Evolutionary conservation across 2,113 vertebrate genomes (phyloP), one percentile per base, ranked within the genome.

Genomic region (Neodontobutis hainanensis): DNA sequence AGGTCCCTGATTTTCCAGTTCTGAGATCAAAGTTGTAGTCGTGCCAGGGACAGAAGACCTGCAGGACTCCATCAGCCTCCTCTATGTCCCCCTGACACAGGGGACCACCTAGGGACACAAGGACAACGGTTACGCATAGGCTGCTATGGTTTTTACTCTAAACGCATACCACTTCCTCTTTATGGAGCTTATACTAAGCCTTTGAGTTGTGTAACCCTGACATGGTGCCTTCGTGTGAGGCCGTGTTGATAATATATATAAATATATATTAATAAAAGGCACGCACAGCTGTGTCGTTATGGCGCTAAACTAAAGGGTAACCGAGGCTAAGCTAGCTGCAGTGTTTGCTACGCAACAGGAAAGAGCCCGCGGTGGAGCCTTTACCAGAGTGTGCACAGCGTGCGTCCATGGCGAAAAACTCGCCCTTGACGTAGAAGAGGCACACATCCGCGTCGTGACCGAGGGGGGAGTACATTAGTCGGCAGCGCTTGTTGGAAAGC

Each of bases 1-100:
- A 88, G 7, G 88, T 74, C 34, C 87, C 87, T 32, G 92, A 93
- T 55, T 16, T 73, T 27, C 92, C 91, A 2, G 91, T 92, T 46
- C 87, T 88, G 60, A 93, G 88, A 61, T 91, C 83, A 75, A 92
- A 93, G 71, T 89, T 72, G 64, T 92, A 92, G 67, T 93, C 91
- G 12, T 93, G 92, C 92, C 92, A 93, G 40, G 92, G 92, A 48
- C 92, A 93, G 80, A 92, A 90, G 48, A 93, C 92, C 72, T 82
- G 76, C 61, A 93, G 84, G 70, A 89, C 75, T 2, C 87, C 90
- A 35, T 91, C 82, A 0, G 88, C 88, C 43, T 93, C 92, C 77
- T 93, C 92, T 0, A 93, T 93, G 76, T 93, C 92, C 65, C 92
- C 92, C 16, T 93, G 86, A 66, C 91, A 93, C 38, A 93, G 80